A percentile compares a stretch with the other conserved stretches of the same genome.
Evolutionary conservation across 2,113 vertebrate species (phyloP).

Genomic region (Corapipo altera): DNA sequence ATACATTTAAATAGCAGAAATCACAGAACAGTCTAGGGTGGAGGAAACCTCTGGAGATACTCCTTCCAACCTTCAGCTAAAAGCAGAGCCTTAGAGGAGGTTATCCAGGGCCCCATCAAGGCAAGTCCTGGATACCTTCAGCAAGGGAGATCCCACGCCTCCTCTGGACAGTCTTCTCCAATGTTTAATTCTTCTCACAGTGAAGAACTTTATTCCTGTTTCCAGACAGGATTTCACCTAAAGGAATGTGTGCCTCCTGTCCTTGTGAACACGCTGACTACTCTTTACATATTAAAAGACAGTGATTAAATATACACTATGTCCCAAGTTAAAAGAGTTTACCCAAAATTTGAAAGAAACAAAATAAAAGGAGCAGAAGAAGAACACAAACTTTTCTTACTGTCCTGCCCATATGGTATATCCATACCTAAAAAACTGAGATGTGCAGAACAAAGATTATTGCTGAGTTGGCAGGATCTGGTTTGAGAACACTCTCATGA

Average conservation of each 20-base stretch:
- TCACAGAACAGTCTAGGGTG: background rate
- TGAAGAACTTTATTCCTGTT: background rate
- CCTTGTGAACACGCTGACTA: background rate
- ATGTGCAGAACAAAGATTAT: background rate
- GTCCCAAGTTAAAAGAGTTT: background rate
- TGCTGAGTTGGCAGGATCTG: background rate
- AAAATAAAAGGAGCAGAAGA: background rate
- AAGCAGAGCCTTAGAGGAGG: background rate
- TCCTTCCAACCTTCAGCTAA: background rate
- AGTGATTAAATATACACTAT: background rate
- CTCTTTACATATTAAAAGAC: background rate
- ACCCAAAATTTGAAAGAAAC: background rate
- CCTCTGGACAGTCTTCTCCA: background rate
- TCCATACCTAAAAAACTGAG: background rate
- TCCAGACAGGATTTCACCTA: background rate
- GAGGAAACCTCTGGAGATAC: background rate
- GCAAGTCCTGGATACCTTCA: background rate
- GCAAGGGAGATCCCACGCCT: background rate
- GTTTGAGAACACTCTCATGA: background rate
- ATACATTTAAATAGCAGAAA: background rate
- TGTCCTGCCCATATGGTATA: background rate
- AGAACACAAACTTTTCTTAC: background rate
- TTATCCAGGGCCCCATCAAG: background rate
- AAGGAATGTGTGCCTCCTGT: background rate
- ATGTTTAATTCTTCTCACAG: background rate